Evolutionary conservation across 2,888 invertebrate species (phyloP), one percentile per base, ranked within the genome.

Genomic region (Hipparchia semele): DNA sequence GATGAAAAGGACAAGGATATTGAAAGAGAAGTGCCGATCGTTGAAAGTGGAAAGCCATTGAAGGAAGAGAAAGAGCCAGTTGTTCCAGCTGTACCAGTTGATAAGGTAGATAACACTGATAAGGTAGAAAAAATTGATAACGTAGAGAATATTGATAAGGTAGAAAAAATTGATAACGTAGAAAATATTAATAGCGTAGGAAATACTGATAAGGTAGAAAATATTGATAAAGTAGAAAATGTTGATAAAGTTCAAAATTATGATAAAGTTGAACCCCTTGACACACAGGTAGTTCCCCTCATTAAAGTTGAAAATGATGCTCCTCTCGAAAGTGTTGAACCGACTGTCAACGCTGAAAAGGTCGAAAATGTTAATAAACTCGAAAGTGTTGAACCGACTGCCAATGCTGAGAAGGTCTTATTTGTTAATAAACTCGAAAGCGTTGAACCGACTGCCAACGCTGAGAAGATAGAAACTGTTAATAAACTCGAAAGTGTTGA

Each of bases 11-110:
- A 80, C 0, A 81, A 86, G 62, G 84, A 82, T 1, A 76, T 73
- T 2, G 91, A 91, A 33, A 83, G 88, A 9, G 91, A 87, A 64
- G 88, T 94, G 4, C 83, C 88, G 0, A 91, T 94, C 39, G 83
- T 81, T 1, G 90, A 90, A 64, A 86, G 86, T 6, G 88, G 86
- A 2, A 80, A 79, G 49, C 85, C 90, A 0, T 89, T 84, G 82
- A 23, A 81, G 81, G 59, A 76, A 74, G 45, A 75, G 60, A 33
- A 59, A 12, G 6, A 67, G 7, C 67, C 56, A 2, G 60, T 64
- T 6, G 79, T 13, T 5, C 46, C 58, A 3, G 51, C 7, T 12
- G 59, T 6, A 23, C 59, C 33, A 60, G 33, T 12, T 12, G 74
- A 77, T 33, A 77, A 76, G 45, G 56, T 67, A 8, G 54, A 5